Conservation (phyloP, 2,888 invertebrate genomes). For the Oasisia sp. region DNA sequence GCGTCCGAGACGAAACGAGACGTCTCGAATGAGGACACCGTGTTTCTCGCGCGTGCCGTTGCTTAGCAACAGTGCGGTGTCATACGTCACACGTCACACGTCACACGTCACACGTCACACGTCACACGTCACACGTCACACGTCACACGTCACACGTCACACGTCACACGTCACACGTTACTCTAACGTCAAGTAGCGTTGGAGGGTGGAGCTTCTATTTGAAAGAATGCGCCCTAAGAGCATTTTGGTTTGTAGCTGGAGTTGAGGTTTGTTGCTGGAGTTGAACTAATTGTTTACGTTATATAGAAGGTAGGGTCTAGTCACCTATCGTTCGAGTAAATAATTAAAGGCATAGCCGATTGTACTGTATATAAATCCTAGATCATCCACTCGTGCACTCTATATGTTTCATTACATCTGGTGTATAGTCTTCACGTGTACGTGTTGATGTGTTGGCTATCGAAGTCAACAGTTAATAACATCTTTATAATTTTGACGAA, state of each 20-base stretch:
- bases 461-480: too few relatives aligned
- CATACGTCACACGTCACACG: neutral
- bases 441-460: too few relatives aligned
- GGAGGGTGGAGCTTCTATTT: neutral
- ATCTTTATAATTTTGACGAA: too few relatives aligned
- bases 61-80: neutral
- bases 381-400: too few relatives aligned
- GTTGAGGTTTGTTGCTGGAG: neutral
- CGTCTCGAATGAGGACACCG: neutral
- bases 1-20: neutral
- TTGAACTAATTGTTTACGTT: neutral
- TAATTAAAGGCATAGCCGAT: too few relatives aligned
- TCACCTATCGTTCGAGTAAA: too few relatives aligned
- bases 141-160: neutral
- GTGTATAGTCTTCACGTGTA: too few relatives aligned
- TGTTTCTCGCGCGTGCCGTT: neutral
- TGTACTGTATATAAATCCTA: too few relatives aligned
- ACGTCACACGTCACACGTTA: neutral
- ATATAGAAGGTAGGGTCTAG: neutral
- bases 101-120: neutral
- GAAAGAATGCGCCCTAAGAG: neutral
- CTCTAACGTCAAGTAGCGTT: too few relatives aligned
- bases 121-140: neutral
- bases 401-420: too few relatives aligned
- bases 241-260: too few relatives aligned